A percentile compares a stretch with the other conserved stretches of the same genome.
Evolutionary conservation across 2,888 invertebrate species (phyloP).

Genomic region (Synanthedon andrenaeformis): DNA sequence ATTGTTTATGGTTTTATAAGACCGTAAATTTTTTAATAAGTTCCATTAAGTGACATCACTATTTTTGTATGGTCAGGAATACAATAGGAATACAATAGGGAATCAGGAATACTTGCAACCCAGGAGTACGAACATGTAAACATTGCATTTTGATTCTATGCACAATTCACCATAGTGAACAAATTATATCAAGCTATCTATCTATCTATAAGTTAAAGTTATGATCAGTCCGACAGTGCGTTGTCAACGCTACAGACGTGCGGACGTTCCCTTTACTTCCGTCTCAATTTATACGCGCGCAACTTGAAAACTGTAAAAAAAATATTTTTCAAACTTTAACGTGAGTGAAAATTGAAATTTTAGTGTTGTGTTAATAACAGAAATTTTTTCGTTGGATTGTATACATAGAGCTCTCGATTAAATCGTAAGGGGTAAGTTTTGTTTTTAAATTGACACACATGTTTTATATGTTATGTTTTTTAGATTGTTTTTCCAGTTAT

Average conservation of each 20-base stretch:
- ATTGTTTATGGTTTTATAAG: too few species aligned
- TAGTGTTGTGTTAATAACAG: neutral
- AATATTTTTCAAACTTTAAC: neutral
- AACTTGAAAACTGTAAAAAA: neutral
- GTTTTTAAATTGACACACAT: neutral
- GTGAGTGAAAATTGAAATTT: neutral
- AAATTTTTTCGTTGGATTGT: slow-evolving; percentile 3
- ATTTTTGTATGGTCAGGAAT: too few species aligned
- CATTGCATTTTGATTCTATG: neutral
- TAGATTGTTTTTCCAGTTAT: too few species aligned
- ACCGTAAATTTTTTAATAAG: too few species aligned
- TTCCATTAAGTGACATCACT: too few species aligned
- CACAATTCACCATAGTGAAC: neutral
- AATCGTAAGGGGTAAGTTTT: neutral
- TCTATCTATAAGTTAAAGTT: too few species aligned
- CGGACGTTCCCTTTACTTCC: slow-evolving; percentile 20
- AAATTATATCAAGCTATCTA: neutral
- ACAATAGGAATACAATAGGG: too few species aligned
- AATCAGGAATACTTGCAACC: too few species aligned
- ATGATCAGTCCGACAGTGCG: slow-evolving; percentile 15
- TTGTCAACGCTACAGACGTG: slow-evolving; percentile 23
- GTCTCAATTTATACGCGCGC: slow-evolving; percentile 19
- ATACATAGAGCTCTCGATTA: neutral
- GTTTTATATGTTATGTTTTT: too few species aligned
- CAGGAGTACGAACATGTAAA: neutral